Evolutionary conservation across 2,888 invertebrate genomes (phyloP).

Genomic region (Biston stratarius): DNA sequence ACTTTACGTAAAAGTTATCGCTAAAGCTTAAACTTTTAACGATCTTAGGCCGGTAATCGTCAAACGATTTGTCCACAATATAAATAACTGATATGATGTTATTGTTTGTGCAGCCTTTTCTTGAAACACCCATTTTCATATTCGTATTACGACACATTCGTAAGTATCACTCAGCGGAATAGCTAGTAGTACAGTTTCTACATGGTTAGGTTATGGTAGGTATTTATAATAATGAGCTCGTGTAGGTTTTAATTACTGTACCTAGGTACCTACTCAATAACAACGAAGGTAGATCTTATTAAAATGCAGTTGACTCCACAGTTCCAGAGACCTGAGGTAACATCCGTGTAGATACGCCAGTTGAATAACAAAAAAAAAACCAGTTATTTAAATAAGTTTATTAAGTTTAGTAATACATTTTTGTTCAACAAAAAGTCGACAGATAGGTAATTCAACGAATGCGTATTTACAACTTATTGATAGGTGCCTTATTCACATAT

Average conservation of each 20-base stretch:
- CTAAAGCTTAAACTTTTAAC: too few species aligned
- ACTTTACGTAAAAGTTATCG: too few species aligned
- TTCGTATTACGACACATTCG: too few species aligned
- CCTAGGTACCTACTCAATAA: neutral
- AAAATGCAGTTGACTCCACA: neutral
- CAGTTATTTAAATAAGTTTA: slow-evolving; percentile 23
- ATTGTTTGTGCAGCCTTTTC: too few species aligned
- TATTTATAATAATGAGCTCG: neutral
- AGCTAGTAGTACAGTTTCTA: neutral
- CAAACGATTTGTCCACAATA: too few species aligned
- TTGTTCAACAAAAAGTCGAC: slow-evolving; percentile 2
- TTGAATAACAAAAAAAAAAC: slow-evolving; percentile 1
- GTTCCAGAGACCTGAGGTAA: neutral
- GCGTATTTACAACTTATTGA: slow-evolving; percentile 7
- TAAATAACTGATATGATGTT: too few species aligned
- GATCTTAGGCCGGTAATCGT: too few species aligned
- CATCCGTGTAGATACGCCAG: neutral
- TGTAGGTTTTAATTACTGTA: neutral
- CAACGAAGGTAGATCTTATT: neutral
- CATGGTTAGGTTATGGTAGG: neutral
- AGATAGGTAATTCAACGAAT: neutral
- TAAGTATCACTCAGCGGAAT: neutral
- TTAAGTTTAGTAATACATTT: slow-evolving; percentile 22
- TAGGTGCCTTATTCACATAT: neutral
- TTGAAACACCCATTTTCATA: too few species aligned